These are phyloP conservation scores for Ricordea florida DNA, from an alignment of 92 coral and sea anemone genomes.

Conservation along the genomic window DNA sequence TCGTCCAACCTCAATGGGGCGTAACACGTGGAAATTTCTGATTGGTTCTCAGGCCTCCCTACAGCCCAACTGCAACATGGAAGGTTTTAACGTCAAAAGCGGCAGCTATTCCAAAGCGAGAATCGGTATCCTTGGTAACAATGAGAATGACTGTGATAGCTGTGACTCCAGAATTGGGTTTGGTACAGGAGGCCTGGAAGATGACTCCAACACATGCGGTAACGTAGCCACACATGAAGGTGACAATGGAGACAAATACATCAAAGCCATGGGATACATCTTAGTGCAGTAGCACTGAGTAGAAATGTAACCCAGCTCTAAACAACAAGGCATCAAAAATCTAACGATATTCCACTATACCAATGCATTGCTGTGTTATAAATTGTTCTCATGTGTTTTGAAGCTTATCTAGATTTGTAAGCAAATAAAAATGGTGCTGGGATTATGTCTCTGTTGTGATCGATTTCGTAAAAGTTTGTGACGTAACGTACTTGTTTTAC, in stretches of 20 bases:
- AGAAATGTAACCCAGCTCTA: no score
- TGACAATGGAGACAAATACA: background rate
- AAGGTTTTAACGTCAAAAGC: constrained; percentile 7
- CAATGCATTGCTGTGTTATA: no score
- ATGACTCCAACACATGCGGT: constrained; percentile 8
- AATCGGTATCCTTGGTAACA: constrained; percentile 32
- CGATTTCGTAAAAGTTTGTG: no score
- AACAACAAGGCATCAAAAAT: no score
- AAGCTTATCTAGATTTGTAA: no score
- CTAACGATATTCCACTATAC: no score
- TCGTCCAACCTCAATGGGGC: background rate
- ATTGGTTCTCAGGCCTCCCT: constrained; percentile 15
- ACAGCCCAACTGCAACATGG: background rate
- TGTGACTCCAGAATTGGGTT: constrained; percentile 28
- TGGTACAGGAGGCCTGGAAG: constrained; percentile 16
- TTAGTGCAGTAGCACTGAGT: constrained; percentile 20
- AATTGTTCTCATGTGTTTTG: no score
- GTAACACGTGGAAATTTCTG: constrained; percentile 21
- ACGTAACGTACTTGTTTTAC: no score
- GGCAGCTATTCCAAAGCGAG: background rate
- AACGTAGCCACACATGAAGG: background rate
- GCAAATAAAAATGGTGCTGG: no score
- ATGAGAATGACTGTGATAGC: background rate
- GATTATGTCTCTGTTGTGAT: no score
- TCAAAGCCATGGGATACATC: constrained; percentile 29